Conservation (phyloP, 2,888 invertebrate species). For the Gortyna flavago region DNA sequence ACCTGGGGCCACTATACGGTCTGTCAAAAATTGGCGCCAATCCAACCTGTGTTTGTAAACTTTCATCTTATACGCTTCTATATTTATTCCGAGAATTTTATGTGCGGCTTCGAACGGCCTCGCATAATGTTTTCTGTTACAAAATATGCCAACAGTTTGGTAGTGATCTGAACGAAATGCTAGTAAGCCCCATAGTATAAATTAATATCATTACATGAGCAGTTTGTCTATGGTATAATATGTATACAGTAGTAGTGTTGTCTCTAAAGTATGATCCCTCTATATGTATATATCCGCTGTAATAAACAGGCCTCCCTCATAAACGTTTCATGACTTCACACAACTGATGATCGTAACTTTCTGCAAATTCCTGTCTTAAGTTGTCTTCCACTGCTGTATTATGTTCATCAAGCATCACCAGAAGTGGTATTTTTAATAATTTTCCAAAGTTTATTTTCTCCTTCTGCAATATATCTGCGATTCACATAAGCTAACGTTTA, state of each 20-base stretch:
- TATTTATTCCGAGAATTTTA: constrained; percentile 78
- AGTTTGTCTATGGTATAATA: constrained; percentile 22
- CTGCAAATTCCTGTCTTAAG: constrained; percentile 13
- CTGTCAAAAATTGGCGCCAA: constrained; percentile 76
- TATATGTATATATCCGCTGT: constrained; percentile 29
- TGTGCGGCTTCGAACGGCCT: constrained; percentile 66
- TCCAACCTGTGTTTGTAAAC: constrained; percentile 85
- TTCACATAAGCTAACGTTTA: background rate
- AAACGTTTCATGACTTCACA: constrained; percentile 39
- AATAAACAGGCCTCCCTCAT: constrained; percentile 2
- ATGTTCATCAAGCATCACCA: background rate
- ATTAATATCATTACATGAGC: constrained; percentile 25
- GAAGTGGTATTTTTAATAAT: background rate
- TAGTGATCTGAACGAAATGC: constrained; percentile 26
- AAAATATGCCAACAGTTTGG: constrained; percentile 49
- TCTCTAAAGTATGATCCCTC: constrained; percentile 4
- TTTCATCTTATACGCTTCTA: constrained; percentile 77
- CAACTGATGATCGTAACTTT: constrained; percentile 22
- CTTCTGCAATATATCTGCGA: background rate
- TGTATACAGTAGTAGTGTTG: constrained; percentile 6
- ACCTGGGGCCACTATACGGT: constrained; percentile 51
- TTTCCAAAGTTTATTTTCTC: background rate
- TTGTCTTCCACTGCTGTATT: constrained; percentile 7
- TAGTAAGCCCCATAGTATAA: constrained; percentile 1
- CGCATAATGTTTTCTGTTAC: constrained; percentile 47